Evolutionary conservation across 2,888 invertebrate genomes (phyloP).

Genomic region (Rhagonycha lutea): DNA sequence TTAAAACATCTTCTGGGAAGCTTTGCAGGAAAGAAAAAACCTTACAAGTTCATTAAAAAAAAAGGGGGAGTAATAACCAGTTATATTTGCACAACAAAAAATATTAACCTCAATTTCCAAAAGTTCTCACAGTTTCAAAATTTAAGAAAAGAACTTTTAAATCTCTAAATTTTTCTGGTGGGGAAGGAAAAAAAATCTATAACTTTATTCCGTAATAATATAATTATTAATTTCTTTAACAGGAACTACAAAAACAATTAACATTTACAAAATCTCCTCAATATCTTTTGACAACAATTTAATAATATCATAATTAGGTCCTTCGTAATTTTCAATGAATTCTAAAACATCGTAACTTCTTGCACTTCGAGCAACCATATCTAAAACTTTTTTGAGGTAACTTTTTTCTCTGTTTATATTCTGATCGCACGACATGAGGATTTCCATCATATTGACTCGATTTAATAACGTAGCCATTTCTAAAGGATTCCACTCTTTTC

Average conservation of each 20-base stretch:
- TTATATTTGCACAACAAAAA: too few relatives aligned
- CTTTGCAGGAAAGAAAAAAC: too few relatives aligned
- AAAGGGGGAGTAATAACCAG: too few relatives aligned
- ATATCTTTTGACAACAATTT: background rate
- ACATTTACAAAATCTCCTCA: background rate
- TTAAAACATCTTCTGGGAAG: too few relatives aligned
- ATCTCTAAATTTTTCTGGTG: too few relatives aligned
- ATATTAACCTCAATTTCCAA: too few relatives aligned
- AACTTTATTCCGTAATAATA: too few relatives aligned
- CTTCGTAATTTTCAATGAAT: background rate
- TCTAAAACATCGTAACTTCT: background rate
- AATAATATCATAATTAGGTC: background rate
- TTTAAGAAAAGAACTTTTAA: too few relatives aligned
- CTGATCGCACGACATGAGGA: background rate
- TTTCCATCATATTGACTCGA: background rate
- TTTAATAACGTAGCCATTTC: background rate
- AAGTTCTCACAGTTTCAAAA: too few relatives aligned
- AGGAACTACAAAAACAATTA: background rate
- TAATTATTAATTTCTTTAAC: background rate
- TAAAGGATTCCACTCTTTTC: background rate
- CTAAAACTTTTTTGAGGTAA: background rate
- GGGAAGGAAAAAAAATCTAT: too few relatives aligned
- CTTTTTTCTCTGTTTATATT: background rate
- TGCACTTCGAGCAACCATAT: accelerated
- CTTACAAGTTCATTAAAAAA: too few relatives aligned